phyloP scores from a whole-genome alignment of 2,113 vertebrate species.

The Vombatus ursinus region DNA sequence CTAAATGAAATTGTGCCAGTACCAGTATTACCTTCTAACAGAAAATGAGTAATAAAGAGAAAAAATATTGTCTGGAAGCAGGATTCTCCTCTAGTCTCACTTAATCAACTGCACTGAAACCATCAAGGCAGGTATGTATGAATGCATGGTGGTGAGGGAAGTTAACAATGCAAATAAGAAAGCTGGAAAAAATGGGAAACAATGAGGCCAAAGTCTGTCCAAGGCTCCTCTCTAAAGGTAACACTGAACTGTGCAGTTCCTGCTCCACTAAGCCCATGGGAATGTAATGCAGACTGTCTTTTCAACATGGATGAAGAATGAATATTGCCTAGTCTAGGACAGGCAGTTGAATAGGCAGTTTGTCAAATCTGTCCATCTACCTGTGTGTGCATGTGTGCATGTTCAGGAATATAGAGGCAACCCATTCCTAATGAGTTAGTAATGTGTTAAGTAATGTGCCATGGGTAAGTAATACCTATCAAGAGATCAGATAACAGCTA shows the following conservation, averaged over 20 bases:
- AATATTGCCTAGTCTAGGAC: no score
- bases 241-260: neutral
- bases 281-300: neutral
- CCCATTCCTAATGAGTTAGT: no score
- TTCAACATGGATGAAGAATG: neutral
- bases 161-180: neutral
- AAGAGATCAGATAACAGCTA: no score
- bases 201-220: neutral
- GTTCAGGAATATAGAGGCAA: no score
- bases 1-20: neutral
- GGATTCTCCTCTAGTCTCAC: neutral
- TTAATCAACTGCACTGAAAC: neutral
- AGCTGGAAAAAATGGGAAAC: neutral
- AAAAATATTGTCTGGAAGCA: neutral
- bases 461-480: no score
- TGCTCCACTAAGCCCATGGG: neutral
- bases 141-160: neutral
- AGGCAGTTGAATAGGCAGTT: no score
- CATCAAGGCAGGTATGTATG: neutral
- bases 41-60: no score
- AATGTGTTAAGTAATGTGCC: no score
- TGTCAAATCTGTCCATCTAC: no score
- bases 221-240: neutral
- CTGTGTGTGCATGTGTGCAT: no score
- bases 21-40: no score